Evolutionary conservation across 2,797 vertebrate genomes (phyloP).

Genomic region (Micropoecilia bifurca): DNA sequence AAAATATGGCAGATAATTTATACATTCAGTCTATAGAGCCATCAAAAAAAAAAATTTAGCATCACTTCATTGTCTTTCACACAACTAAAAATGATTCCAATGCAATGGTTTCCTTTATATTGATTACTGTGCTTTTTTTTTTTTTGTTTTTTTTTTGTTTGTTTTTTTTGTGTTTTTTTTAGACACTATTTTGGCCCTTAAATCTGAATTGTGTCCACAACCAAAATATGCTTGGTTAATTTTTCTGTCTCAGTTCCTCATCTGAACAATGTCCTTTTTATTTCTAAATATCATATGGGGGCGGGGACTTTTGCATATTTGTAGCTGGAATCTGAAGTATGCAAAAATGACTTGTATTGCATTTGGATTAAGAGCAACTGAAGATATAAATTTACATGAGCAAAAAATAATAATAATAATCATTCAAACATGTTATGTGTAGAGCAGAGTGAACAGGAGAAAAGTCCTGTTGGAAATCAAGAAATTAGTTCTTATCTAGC

Average conservation of each 20-base stretch:
- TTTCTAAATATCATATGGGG: conserved; percentile 1
- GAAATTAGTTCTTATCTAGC: neutral
- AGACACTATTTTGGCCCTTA: neutral
- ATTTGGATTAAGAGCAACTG: neutral
- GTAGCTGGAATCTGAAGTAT: conserved; percentile 18
- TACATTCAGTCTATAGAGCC: neutral
- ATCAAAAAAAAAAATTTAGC: neutral
- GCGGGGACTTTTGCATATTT: conserved; percentile 32
- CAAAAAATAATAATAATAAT: neutral
- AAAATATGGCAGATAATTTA: neutral
- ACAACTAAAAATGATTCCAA: neutral
- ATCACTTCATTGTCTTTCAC: neutral
- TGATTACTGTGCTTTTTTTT: neutral
- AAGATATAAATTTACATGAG: neutral
- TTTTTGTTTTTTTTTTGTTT: neutral
- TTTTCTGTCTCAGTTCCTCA: neutral
- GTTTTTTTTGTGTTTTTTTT: neutral
- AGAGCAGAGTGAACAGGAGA: neutral
- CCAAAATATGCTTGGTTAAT: neutral
- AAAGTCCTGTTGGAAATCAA: neutral
- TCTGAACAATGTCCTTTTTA: conserved; percentile 14
- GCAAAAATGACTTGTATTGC: conserved; percentile 25
- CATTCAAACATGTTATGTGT: neutral
- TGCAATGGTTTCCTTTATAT: neutral
- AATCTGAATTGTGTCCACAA: neutral